Evolutionary conservation across 1,140 invertebrate species (phyloP).

Genomic region (Bombus sibiricus): DNA sequence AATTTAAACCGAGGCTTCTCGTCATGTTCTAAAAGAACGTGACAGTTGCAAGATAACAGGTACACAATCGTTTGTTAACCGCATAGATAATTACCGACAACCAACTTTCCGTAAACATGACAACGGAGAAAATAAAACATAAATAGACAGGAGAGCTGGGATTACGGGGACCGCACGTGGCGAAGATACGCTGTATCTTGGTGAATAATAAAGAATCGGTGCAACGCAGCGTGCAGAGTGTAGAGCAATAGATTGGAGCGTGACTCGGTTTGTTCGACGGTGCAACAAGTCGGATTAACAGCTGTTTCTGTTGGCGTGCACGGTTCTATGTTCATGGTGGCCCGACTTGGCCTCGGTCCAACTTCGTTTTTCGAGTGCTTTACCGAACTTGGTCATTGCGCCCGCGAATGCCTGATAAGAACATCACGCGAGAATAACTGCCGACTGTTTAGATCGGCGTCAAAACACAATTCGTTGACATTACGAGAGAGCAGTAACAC

Average conservation of each 20-base stretch:
- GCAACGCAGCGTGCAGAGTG: not conserved
- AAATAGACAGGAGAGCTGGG: not conserved
- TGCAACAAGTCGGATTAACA: constrained; percentile 75
- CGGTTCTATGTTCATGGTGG: constrained; percentile 47
- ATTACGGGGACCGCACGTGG: not conserved
- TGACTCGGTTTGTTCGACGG: constrained; percentile 57
- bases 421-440: not conserved
- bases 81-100: not conserved
- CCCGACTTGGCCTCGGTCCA: constrained; percentile 65
- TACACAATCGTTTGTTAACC: too few relatives aligned
- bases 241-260: constrained; percentile 16
- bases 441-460: not conserved
- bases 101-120: not conserved
- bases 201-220: constrained; percentile 29
- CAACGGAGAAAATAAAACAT: not conserved
- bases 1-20: not conserved
- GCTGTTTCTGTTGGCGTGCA: constrained; percentile 63
- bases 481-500: too few relatives aligned
- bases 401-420: constrained; percentile 7
- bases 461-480: not conserved
- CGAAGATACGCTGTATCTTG: constrained; percentile 7
- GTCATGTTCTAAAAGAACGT: too few relatives aligned
- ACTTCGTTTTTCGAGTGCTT: constrained; percentile 49
- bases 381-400: constrained; percentile 28
- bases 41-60: not conserved